Evolutionary conservation across 1,140 invertebrate species (phyloP), one percentile per base, ranked within the genome.

Genomic region (Megalopta genalis): DNA sequence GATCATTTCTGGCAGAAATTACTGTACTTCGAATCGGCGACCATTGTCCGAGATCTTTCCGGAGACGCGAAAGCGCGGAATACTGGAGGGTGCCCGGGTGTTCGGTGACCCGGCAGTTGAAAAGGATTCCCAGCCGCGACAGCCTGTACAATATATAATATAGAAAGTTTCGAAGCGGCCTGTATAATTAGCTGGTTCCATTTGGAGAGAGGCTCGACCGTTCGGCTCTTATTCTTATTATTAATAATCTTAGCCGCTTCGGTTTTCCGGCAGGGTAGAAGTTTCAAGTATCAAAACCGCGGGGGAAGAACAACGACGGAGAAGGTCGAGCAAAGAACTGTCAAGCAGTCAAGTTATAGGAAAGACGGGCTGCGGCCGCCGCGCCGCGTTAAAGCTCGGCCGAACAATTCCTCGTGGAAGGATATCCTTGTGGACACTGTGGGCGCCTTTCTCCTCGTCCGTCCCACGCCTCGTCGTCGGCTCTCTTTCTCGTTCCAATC

Each of bases 351-450:
- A 57, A 10, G 42, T 85, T 82, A 82, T 82, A 64, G 64, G 57
- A 37, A 75, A 64, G 23, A 46, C 42, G 9, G n/a, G 39, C 21
- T 32, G 32, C 32, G 32, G 32, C 32, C 32, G 32, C 32, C 32
- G 32, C 54, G 46, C 52, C 37, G 37, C 23, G 60, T 79, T 72
- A 71, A 74, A 65, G 23, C 68, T 62, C 42, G n/a, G 42, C n/a
- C 10, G 27, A 67, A 80, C 77, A 80, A 82, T 87, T 82, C 83
- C 79, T 88, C 77, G 82, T 78, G 80, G 62, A 66, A 84, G 68
- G 77, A 78, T 77, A 75, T 80, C 60, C 27, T 57, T 57, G 68
- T 39, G 71, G 74, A 46, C 67, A 80, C 74, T 83, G 42, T 1
- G 75, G 69, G 69, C 74, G 27, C 67, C 68, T 72, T 81, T 73